phyloP scores from a whole-genome alignment of 2,888 invertebrate species.

The Ellobium chinense region DNA sequence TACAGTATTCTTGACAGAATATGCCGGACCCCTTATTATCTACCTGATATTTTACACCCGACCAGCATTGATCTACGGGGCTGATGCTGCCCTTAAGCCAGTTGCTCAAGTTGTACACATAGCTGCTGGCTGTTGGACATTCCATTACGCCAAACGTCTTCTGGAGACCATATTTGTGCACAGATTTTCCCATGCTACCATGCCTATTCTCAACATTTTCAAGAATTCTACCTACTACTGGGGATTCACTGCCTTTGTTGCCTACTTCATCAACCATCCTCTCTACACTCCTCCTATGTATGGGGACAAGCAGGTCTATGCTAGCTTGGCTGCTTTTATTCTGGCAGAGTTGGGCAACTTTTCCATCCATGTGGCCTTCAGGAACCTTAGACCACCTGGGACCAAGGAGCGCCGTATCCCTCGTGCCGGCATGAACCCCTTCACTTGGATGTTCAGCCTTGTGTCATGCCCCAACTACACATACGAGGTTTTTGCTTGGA shows the following conservation, averaged over 20 bases:
- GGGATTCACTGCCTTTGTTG: constrained; percentile 97
- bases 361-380: constrained; percentile 92
- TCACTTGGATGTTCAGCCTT: constrained; percentile 91
- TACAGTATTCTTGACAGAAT: constrained; percentile 95
- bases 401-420: constrained; percentile 94
- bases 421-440: constrained; percentile 90
- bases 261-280: constrained; percentile 98
- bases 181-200: constrained; percentile 98
- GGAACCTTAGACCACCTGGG: constrained; percentile 93
- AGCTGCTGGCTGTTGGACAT: constrained; percentile 91
- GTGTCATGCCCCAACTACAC: constrained; percentile 99
- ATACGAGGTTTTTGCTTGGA: constrained; percentile 96
- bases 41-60: constrained; percentile 93
- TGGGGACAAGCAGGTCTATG: constrained; percentile 74
- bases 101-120: constrained; percentile 80
- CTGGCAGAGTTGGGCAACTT: constrained; percentile 95
- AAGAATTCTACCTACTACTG: constrained; percentile 98
- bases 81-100: constrained; percentile 80
- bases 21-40: constrained; percentile 95
- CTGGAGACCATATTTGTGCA: constrained; percentile 98
- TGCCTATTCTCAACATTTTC: constrained; percentile 97
- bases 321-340: constrained; percentile 83
- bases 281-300: constrained; percentile 89
- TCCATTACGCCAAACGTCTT: constrained; percentile 95
- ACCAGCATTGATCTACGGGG: constrained; percentile 93